Base-by-base conservation (phyloP, 1,140 invertebrate genomes). In the Drosophila watanabei region DNA sequence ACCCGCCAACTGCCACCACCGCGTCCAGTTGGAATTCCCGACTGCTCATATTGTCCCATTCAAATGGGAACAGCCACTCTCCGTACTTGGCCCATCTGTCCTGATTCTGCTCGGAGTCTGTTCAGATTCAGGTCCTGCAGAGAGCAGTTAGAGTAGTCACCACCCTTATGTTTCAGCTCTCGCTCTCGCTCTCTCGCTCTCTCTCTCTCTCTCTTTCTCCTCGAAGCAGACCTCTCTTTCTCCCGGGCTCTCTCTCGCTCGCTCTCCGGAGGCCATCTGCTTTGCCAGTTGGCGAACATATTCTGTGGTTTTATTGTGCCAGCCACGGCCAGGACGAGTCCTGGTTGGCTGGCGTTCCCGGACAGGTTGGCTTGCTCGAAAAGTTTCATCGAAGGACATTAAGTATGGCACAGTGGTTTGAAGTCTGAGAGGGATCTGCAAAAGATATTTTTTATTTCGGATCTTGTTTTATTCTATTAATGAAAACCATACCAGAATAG, bases 301-400 rank as follows among this genome's bases (percentile, higher is more conserved):
- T 93, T 93, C 85, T 92, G 88, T 89, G 84, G 82, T 92, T 92
- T 92, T 92, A 92, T 88, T 88, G 85, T 81, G 72, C 72, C 52
- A 49, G 52, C 52, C 65, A 48, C 33, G 71, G 37, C 24, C 62
- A 75, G 46, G 57, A 43, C 78, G 85, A 71, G 69, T 81, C 82
- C 82, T 92, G 91, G 91, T 92, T 92, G 91, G 91, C 69, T 92
- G 78, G 64, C 71, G 52, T 59, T 10, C 33, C 41, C 20, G 65
- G 52, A n/a, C 66, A 72, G 66, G 70, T 71, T 71, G 70, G 37
- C 30, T 45, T 33, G n/a, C 30, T 65, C 78, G 77, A 79, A 77
- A 70, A 58, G 16, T 46, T 60, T 56, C n/a, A 14, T 24, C 37
- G 20, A 35, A 70, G 37, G 43, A 57, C 39, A 49, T 49, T 30